Conservation (phyloP, 1,140 invertebrate genomes). For the Bombus ignitus region DNA sequence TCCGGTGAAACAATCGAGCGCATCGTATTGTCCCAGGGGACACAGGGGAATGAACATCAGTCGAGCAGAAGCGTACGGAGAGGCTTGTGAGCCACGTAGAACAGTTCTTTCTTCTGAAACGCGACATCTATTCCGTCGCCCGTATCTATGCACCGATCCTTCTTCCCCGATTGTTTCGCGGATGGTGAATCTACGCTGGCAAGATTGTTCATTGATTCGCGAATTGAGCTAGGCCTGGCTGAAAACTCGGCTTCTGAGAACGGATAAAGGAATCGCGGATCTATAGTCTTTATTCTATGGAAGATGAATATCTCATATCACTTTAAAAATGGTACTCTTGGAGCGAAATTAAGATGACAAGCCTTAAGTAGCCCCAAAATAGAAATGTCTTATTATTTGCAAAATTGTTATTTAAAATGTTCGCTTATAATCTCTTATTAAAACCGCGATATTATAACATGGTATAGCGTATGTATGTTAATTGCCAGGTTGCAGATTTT, state of each 20-base stretch:
- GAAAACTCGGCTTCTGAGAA: neutral
- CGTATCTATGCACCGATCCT: constrained; percentile 11
- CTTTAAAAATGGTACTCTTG: neutral
- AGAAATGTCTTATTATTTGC: too few species aligned
- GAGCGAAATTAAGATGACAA: neutral
- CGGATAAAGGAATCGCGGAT: neutral
- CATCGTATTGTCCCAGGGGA: constrained; percentile 66
- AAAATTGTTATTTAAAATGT: too few species aligned
- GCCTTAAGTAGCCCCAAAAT: neutral
- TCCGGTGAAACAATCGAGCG: constrained; percentile 78
- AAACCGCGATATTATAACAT: too few species aligned
- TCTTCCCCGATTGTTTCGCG: constrained; percentile 11
- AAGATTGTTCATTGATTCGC: constrained; percentile 16
- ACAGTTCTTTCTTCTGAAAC: constrained; percentile 12
- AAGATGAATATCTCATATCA: neutral
- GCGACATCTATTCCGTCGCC: constrained; percentile 2
- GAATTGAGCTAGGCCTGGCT: neutral
- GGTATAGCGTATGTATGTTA: too few species aligned
- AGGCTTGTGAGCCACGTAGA: constrained; percentile 9
- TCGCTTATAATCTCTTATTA: too few species aligned
- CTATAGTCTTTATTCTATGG: neutral
- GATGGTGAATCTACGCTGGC: neutral
- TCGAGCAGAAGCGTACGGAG: constrained; percentile 53
- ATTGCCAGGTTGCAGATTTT: too few species aligned
- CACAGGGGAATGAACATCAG: constrained; percentile 57